Percentiles rank a stretch among this genome's conserved stretches.
phyloP scores from a whole-genome alignment of 2,888 invertebrate species.

The Mythimna albipuncta region DNA sequence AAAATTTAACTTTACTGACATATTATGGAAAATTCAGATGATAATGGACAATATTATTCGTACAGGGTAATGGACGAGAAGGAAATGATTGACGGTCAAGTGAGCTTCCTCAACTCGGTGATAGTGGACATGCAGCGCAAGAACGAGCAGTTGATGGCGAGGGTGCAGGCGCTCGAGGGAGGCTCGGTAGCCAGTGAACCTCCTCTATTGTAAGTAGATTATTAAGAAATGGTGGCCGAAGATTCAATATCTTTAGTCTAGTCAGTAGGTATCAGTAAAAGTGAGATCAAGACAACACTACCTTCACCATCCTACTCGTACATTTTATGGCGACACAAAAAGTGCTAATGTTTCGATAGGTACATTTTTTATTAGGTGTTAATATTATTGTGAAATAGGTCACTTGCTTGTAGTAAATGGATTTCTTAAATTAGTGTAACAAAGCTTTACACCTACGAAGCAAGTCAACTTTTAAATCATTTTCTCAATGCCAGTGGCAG shows the following conservation, averaged over 20 bases:
- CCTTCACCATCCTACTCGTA: too few species aligned
- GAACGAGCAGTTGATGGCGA: slow-evolving; percentile 95
- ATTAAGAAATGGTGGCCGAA: not conserved
- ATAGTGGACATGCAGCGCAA: slow-evolving; percentile 99
- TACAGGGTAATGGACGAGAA: slow-evolving; percentile 90
- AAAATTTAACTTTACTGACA: too few species aligned
- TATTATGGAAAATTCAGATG: not conserved
- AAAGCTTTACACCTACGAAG: too few species aligned
- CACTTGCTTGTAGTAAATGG: not conserved
- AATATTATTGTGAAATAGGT: not conserved
- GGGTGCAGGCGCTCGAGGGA: slow-evolving; percentile 95
- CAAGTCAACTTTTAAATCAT: too few species aligned
- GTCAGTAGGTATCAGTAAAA: not conserved
- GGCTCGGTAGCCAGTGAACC: slow-evolving; percentile 82
- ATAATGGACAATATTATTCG: slow-evolving; percentile 6
- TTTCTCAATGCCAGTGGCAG: too few species aligned
- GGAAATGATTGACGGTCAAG: slow-evolving; percentile 93
- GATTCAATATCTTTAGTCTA: not conserved
- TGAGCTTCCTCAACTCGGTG: slow-evolving; percentile 98
- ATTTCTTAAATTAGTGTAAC: too few species aligned
- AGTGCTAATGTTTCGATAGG: too few species aligned
- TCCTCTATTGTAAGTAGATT: slow-evolving; percentile 77
- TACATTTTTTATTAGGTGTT: too few species aligned
- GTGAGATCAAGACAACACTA: not conserved
- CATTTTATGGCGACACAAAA: too few species aligned